These are phyloP conservation scores for Brachirus orientalis DNA, from an alignment of 2,113 vertebrate genomes.

Conservation along the genomic window DNA sequence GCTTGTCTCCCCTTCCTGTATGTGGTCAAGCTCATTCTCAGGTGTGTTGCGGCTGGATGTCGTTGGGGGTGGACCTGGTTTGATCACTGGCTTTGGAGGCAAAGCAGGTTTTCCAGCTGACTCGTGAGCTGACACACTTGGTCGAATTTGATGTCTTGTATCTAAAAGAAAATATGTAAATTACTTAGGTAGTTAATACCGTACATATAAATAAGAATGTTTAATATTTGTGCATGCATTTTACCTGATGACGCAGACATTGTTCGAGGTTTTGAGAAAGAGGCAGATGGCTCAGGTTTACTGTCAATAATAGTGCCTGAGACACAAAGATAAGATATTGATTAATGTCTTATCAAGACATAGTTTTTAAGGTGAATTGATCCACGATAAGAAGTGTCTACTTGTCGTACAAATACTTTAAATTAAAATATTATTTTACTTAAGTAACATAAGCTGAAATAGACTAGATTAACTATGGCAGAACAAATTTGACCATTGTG, in stretches of 20 bases:
- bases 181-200: neutral
- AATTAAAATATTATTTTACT: too few relatives aligned
- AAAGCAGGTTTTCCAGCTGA: constrained; percentile 76
- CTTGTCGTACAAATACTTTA: too few relatives aligned
- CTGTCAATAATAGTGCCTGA: constrained; percentile 92
- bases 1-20: constrained; percentile 67
- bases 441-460: too few relatives aligned
- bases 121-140: constrained; percentile 76
- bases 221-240: constrained; percentile 1
- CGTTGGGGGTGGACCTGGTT: constrained; percentile 57
- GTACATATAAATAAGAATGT: neutral
- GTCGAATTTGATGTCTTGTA: constrained; percentile 75
- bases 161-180: constrained; percentile 49
- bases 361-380: too few relatives aligned
- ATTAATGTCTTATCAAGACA: too few relatives aligned
- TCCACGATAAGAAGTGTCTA: too few relatives aligned
- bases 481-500: too few relatives aligned
- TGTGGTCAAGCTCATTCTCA: constrained; percentile 75
- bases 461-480: too few relatives aligned
- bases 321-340: constrained; percentile 45
- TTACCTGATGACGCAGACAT: constrained; percentile 91
- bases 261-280: constrained; percentile 86
- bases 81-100: constrained; percentile 76
- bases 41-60: constrained; percentile 74
- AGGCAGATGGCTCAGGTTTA: constrained; percentile 83